Base-by-base conservation (phyloP, 2,888 invertebrate species). In the Pyrrhosoma nymphula region DNA sequence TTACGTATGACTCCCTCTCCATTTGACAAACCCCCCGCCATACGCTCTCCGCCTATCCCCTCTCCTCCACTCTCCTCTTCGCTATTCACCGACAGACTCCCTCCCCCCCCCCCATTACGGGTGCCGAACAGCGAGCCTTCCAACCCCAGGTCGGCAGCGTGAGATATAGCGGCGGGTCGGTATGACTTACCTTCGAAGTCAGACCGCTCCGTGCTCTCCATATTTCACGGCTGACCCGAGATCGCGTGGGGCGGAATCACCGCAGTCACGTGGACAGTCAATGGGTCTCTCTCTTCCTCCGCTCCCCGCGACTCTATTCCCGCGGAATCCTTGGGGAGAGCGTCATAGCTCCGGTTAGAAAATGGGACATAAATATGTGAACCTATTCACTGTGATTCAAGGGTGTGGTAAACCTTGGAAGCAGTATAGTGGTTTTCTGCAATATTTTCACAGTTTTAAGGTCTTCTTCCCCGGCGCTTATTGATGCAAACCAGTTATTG, bases 161-260 rank as follows among this genome's bases (percentile, higher is more conserved):
- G 56, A 90, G 90, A 39, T 91, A 63, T 20, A 47, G 47, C 8
- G 63, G 35, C 69, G 69, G 39, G 60, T 56, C 47, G 63, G 91
- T 63, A 63, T 91, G 63, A 35, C 39, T 91, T 91, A 39, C 60
- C 90, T 90, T 90, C 35, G 90, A 90, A 56, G 91, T 63, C 91
- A 56, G 2, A 6, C 91, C 63, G 60, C 60, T 35, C 60, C 12
- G 35, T 0, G 39, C 20, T 91, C 35, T 39, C 16, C 63, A 30
- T 63, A 63, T 91, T 63, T 91, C 63, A 56, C 47, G 30, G 35
- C 39, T 35, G 26, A 39, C 35, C 26, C 39, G 35, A 39, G 63
- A 2, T 2, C 63, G 30, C 63, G 91, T 63, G 47, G 69, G 69
- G 69, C 69, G 26, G 26, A 69, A 69, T n/a, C 26, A 26, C 26